Conservation (phyloP, 2,888 invertebrate genomes). For the Lepidochrysops patricia region DNA sequence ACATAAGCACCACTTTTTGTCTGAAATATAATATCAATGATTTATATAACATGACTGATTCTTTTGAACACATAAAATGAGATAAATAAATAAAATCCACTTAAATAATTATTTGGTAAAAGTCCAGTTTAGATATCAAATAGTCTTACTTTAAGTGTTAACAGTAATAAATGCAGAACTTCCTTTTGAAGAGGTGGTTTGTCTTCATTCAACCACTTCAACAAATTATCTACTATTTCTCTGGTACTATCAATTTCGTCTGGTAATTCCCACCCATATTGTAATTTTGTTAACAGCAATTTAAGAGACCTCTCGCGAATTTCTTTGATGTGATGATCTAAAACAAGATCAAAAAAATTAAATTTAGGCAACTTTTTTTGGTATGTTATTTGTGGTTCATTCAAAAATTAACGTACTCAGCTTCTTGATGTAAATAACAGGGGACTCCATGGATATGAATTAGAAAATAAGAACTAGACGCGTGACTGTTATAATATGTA, state of each 20-base stretch:
- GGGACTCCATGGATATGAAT: constrained; percentile 29
- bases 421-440: constrained; percentile 47
- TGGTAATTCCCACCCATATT: constrained; percentile 75
- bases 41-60: background rate
- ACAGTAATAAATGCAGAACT: constrained; percentile 73
- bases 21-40: constrained; percentile 41
- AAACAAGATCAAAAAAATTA: constrained; percentile 23
- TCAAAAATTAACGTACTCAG: constrained; percentile 36
- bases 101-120: background rate
- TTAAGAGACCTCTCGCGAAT: constrained; percentile 73
- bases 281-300: constrained; percentile 75
- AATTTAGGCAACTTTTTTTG: constrained; percentile 10
- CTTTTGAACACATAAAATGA: background rate
- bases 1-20: constrained; percentile 68
- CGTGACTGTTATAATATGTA: constrained; percentile 15
- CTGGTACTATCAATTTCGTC: constrained; percentile 75
- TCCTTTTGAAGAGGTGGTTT: constrained; percentile 68
- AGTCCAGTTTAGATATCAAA: too few species aligned
- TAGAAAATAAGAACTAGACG: too few species aligned
- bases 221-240: constrained; percentile 72
- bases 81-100: background rate
- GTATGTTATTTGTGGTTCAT: background rate
- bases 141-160: constrained; percentile 73
- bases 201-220: constrained; percentile 77
- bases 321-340: constrained; percentile 74